phyloP scores from a whole-genome alignment of 2,113 vertebrate species.

The Meriones unguiculatus region DNA sequence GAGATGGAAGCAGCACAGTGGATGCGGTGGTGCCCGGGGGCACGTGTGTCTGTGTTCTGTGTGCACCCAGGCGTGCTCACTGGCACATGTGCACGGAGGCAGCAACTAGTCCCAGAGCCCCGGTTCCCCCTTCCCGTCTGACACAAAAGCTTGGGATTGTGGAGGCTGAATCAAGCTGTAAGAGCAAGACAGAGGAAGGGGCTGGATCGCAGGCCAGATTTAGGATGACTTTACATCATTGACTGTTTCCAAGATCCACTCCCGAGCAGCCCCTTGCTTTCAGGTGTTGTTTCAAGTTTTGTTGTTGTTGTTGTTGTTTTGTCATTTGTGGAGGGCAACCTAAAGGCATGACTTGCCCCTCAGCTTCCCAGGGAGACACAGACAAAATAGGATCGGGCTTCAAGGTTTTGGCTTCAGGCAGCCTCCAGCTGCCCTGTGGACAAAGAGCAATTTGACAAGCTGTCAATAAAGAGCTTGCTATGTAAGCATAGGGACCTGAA shows the following conservation, averaged over 20 bases:
- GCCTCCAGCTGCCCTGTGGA: background rate
- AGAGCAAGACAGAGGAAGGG: background rate
- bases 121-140: background rate
- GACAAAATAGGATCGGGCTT: background rate
- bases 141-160: slow-evolving; percentile 28
- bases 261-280: background rate
- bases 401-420: background rate
- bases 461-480: background rate
- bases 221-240: background rate
- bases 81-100: background rate
- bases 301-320: background rate
- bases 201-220: background rate
- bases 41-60: slow-evolving; percentile 59
- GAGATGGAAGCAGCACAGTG: slow-evolving; percentile 54
- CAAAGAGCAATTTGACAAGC: background rate
- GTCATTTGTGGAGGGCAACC: background rate
- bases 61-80: slow-evolving; percentile 60
- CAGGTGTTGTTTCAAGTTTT: background rate
- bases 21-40: slow-evolving; percentile 55
- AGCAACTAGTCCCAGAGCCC: slow-evolving; percentile 21
- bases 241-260: background rate
- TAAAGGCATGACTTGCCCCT: background rate
- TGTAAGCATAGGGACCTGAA: background rate
- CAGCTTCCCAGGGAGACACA: background rate
- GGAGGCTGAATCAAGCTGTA: background rate